Evolutionary conservation across 2,113 vertebrate genomes (phyloP), one percentile per base, ranked within the genome.

Genomic region (Sinocyclocheilus anophthalmus): DNA sequence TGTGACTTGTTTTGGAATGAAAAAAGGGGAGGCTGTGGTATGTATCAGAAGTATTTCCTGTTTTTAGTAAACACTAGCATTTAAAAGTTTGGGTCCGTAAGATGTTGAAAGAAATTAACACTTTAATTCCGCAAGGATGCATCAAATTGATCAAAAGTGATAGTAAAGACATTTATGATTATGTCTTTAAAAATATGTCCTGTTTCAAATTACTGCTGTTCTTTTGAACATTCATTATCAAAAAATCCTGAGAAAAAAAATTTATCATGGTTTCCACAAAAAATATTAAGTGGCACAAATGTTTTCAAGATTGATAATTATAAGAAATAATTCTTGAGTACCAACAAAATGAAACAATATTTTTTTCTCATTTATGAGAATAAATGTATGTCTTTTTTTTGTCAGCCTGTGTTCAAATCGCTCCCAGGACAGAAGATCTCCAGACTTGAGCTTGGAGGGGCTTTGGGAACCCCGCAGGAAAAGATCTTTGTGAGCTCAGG

Each of bases 401-500:
- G 37, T 24, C 91, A 99, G 98, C 92, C 96, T 3, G 96, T 98
- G 73, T 99, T 99, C 92, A 99, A 98, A 95, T 98, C 97, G 0
- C 95, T 99, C 1, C 98, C 98, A 1, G 98, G 98, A 16, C 96
- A 94, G 90, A 98, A 96, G 91, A 96, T 99, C 77, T 86, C 94
- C 63, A 94, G 98, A 24, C 63, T 99, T 93, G 97, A 97, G 84
- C 92, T 99, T 3, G 98, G 98, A 90, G 98, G 98, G 77, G 96
- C 96, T 65, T 93, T 95, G 30, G 98, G 97, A 85, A 97, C 96
- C 1, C 96, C 96, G 1, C 97, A 98, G 86, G 98, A 99, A 94
- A 99, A 99, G 92, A 97, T 99, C 88, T 99, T 99, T 92, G 94
- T 98, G 82, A 97, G 96, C 57, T 88, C 94, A 22, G 97, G 97